Evolutionary conservation across 2,888 invertebrate species (phyloP).

Genomic region (Metacarcinus magister): DNA sequence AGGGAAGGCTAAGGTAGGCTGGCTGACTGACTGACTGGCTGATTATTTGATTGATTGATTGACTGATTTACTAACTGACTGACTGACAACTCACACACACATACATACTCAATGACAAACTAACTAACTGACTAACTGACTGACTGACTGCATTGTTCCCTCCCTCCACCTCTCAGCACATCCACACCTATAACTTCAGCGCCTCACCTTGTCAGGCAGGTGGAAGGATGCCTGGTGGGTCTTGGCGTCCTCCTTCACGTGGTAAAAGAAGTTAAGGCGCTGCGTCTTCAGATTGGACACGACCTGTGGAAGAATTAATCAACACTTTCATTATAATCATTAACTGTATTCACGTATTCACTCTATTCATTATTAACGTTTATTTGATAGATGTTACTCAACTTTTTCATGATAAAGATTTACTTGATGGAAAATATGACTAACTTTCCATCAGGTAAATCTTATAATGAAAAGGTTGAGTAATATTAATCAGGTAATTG

Average conservation of each 20-base stretch:
- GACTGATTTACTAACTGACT: constrained; percentile 10
- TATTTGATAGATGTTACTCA: no score
- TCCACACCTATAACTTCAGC: neutral
- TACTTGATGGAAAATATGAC: no score
- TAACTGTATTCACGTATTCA: no score
- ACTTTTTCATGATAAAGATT: no score
- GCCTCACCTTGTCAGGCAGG: constrained; percentile 78
- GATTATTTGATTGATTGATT: neutral
- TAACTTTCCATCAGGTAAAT: no score
- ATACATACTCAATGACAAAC: neutral
- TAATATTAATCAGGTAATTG: no score
- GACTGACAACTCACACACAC: neutral
- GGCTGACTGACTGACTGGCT: no score
- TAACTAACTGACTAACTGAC: neutral
- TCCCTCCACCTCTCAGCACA: no score
- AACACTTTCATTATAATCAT: no score
- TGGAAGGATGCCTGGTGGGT: constrained; percentile 79
- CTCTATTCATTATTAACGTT: no score
- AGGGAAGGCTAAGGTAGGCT: neutral
- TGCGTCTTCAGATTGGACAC: constrained; percentile 79
- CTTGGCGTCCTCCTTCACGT: constrained; percentile 78
- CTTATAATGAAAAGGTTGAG: no score
- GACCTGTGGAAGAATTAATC: constrained; percentile 65
- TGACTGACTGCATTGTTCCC: neutral
- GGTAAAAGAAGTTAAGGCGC: constrained; percentile 78